phyloP scores from a whole-genome alignment of 2,888 invertebrate genomes.

The Metacarcinus magister region DNA sequence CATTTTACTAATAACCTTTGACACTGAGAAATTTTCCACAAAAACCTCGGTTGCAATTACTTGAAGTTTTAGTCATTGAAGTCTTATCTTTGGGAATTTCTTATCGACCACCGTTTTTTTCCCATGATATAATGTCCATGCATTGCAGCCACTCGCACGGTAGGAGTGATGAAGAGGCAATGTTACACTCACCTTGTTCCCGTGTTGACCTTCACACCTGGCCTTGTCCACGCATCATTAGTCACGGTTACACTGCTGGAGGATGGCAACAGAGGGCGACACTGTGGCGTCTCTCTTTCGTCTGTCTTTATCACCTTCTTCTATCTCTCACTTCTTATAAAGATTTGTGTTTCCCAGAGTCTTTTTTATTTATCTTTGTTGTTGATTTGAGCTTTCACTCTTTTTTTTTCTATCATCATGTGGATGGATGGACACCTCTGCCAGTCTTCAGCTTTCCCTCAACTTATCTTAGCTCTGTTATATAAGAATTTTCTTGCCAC shows the following conservation, averaged over 20 bases:
- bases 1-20: background rate
- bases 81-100: background rate
- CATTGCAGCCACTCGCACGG: background rate
- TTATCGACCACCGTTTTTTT: background rate
- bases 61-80: background rate
- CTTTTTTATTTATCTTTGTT: background rate
- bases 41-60: background rate
- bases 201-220: slow-evolving; percentile 36
- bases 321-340: background rate
- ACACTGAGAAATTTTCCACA: background rate
- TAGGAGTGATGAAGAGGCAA: background rate
- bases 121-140: background rate
- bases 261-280: slow-evolving; percentile 21
- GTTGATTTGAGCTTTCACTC: background rate
- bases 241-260: background rate
- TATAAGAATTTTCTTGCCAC: background rate
- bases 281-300: background rate
- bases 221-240: slow-evolving; percentile 6
- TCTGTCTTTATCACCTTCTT: background rate
- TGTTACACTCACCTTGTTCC: slow-evolving; percentile 18
- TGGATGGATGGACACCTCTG: background rate
- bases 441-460: background rate
- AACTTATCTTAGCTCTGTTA: background rate
- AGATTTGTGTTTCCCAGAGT: background rate
- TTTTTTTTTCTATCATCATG: background rate